Evolutionary conservation across 2,113 vertebrate species (phyloP).

Genomic region (Prinia subflava): DNA sequence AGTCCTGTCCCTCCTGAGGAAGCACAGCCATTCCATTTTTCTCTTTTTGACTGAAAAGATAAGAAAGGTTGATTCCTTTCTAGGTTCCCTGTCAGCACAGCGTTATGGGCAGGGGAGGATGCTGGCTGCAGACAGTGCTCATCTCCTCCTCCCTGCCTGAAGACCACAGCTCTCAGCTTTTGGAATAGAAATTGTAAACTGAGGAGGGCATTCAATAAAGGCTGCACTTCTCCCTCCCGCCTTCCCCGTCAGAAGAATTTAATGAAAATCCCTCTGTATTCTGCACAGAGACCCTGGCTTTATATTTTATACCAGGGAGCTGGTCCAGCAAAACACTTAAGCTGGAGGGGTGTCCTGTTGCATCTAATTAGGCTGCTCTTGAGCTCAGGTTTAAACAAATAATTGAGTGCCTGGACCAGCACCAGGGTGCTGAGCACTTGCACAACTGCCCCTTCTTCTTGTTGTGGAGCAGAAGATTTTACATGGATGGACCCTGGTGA

Average conservation of each 20-base stretch:
- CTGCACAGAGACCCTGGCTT: background rate
- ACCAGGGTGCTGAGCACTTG: background rate
- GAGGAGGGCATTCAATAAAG: background rate
- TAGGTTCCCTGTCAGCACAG: background rate
- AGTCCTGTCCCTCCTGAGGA: background rate
- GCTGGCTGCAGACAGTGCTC: rapidly evolving
- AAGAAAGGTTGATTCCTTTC: background rate
- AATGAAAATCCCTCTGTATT: slow-evolving; percentile 3
- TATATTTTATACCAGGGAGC: background rate
- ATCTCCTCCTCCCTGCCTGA: background rate
- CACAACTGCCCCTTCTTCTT: background rate
- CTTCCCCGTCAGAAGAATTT: background rate
- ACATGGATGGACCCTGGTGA: background rate
- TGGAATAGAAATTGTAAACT: background rate
- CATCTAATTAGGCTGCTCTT: background rate
- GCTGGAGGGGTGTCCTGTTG: background rate
- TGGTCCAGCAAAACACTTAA: background rate
- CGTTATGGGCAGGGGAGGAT: background rate
- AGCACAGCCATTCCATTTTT: background rate
- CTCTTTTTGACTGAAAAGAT: background rate
- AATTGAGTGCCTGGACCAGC: background rate
- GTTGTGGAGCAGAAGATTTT: background rate
- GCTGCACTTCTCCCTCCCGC: background rate
- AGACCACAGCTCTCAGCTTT: background rate
- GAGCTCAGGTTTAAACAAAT: background rate